These are phyloP conservation scores for Struthidea cinerea DNA, from an alignment of 2,113 vertebrate genomes.

Conservation along the genomic window DNA sequence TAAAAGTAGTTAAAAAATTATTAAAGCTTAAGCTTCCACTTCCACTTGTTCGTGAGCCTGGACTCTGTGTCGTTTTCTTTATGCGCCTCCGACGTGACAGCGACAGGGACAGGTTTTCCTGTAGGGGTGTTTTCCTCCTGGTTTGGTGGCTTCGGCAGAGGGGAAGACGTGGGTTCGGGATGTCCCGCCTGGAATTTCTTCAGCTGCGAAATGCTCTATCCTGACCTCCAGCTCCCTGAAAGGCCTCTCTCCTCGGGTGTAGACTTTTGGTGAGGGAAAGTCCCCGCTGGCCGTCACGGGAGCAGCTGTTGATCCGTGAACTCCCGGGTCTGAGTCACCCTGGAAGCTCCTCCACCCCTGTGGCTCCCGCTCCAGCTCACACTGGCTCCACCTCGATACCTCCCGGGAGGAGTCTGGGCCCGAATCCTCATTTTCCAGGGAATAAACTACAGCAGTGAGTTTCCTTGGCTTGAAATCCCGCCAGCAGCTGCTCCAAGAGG, in stretches of 20 bases:
- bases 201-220: background rate
- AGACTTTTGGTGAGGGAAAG: background rate
- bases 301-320: background rate
- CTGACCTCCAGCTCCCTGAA: background rate
- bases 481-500: background rate
- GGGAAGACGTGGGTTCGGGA: fast-evolving
- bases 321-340: background rate
- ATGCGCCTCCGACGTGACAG: too few relatives aligned
- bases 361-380: background rate
- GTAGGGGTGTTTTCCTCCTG: background rate
- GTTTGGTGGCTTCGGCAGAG: background rate
- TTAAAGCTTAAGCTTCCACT: too few relatives aligned
- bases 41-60: too few relatives aligned
- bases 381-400: background rate
- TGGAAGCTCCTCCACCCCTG: background rate
- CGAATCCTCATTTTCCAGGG: background rate
- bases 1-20: too few relatives aligned
- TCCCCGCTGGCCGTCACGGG: background rate
- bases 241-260: background rate
- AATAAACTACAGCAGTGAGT: background rate
- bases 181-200: background rate
- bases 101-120: background rate
- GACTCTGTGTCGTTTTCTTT: too few relatives aligned
- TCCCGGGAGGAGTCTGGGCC: background rate
- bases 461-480: constrained; percentile 3